These are phyloP conservation scores for Shargacucullia verbasci DNA, from an alignment of 2,888 invertebrate species.

Conservation along the genomic window DNA sequence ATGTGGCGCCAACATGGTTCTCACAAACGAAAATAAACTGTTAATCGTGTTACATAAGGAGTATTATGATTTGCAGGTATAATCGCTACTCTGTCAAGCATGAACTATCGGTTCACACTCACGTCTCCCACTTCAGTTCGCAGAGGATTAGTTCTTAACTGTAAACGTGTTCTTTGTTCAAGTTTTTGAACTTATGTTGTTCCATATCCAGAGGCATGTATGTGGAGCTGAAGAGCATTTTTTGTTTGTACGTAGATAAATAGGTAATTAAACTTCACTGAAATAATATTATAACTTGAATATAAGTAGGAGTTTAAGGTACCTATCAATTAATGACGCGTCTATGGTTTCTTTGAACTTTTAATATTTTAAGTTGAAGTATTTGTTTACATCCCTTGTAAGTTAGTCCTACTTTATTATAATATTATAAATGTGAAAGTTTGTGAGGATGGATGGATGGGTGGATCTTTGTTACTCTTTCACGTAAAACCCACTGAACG, in stretches of 20 bases:
- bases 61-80: conserved; percentile 30
- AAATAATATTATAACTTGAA: too few species aligned
- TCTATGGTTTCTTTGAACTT: too few species aligned
- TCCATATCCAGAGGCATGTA: conserved; percentile 26
- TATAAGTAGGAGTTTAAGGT: too few species aligned
- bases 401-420: too few species aligned
- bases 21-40: conserved; percentile 44
- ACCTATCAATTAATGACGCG: too few species aligned
- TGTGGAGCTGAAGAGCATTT: conserved; percentile 11
- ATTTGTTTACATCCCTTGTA: too few species aligned
- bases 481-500: too few species aligned
- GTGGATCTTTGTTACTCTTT: too few species aligned
- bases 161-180: conserved; percentile 60
- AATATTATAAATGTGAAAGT: too few species aligned
- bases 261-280: too few species aligned
- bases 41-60: conserved; percentile 30
- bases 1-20: conserved; percentile 61
- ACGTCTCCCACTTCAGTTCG: conserved; percentile 64
- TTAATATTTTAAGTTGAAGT: too few species aligned
- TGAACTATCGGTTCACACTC: conserved; percentile 70
- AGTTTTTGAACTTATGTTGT: conserved; percentile 51
- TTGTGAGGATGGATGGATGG: too few species aligned
- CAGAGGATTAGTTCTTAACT: conserved; percentile 68
- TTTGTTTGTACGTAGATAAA: neutral
- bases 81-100: conserved; percentile 46